Evolutionary conservation across 2,888 invertebrate species (phyloP), one percentile per base, ranked within the genome.

Genomic region (Cryptus viduatorius): DNA sequence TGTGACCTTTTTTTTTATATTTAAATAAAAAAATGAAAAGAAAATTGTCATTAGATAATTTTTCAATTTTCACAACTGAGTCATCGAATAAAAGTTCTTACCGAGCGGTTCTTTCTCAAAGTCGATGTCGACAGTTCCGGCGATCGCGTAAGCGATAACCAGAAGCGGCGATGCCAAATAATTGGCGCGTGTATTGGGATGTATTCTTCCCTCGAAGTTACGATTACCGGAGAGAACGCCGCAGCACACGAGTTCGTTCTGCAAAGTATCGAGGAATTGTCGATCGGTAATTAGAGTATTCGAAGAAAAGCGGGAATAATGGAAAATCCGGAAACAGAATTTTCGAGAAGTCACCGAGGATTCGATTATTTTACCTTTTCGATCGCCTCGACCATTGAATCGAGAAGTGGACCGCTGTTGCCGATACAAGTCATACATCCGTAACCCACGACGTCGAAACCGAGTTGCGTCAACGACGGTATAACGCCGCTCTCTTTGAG

Each of bases 381-480:
- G 48, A 93, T 93, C 7, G 90, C 89, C 65, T 93, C 92, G 24
- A 90, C 88, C 79, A 93, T 91, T 10, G 89, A 96, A 72, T 99
- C 98, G 76, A 98, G 97, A 0, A 99, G 95, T 0, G 99, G 98
- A 0, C 99, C 99, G 4, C 98, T 98, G 95, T 99, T 99, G 0
- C 99, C 99, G 89, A 99, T 99, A 93, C 99, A 99, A 0, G 99
- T 99, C 99, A 99, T 99, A 93, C 99, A 99, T 0, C 99, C 99
- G 92, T 99, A 99, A n/a, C 99, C 99, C 0, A 99, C 99, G 68
- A 98, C 96, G 92, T 98, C 96, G 93, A 99, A 99, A 7, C 99
- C 99, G 1, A 99, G 95, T 92, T 97, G 95, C 89, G 97, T 96
- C 78, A 99, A 94, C 90, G 97, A 97, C 0, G 98, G 98, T 16